Evolutionary conservation across 2,113 vertebrate genomes (phyloP), one percentile per base, ranked within the genome.

Genomic region (Myiagra hebetior): DNA sequence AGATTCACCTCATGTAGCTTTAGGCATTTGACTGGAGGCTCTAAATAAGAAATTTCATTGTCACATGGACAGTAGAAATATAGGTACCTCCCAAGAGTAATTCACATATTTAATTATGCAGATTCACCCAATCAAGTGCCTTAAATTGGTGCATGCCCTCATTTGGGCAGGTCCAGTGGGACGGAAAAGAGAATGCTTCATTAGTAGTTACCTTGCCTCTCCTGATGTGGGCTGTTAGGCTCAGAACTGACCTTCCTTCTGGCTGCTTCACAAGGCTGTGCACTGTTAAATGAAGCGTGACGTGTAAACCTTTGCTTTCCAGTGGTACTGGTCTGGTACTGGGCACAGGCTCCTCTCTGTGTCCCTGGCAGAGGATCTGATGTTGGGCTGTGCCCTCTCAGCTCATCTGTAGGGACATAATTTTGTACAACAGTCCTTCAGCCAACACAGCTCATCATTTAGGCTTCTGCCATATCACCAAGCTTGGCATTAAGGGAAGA

Each of bases 221-320:
- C 95, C 52, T 93, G 95, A 8, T 4, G 94, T 4, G 98, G 98
- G 88, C 98, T 99, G 97, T 87, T 98, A 86, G 99, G 98, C 28
- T 99, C 98, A 2, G 99, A 99, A 97, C 68, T 98, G 96, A 98
- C 98, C 64, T 97, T 98, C 88, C 98, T 98, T 85, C 94, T 97
- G 56, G 85, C 91, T 35, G 89, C 93, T 73, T 93, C 97, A 53
- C 96, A 94, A 13, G 97, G 76, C 8, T 98, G 98, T 15, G 95
- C 28, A 9, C 93, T 15, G 18, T 89, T 98, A 89, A 99, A 98
- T 13, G 98, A 99, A 70, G 98, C 31, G 0, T 98, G 98, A 28
- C 98, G 97, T 3, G 97, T 89, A 87, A 99, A 88, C 76, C 96
- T 98, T 79, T 98, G 95, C 62, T 97, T 98, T 21, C 93, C 92